These are phyloP conservation scores for Pachyuromys duprasi DNA, from an alignment of 2,797 vertebrate species.

Conservation along the genomic window DNA sequence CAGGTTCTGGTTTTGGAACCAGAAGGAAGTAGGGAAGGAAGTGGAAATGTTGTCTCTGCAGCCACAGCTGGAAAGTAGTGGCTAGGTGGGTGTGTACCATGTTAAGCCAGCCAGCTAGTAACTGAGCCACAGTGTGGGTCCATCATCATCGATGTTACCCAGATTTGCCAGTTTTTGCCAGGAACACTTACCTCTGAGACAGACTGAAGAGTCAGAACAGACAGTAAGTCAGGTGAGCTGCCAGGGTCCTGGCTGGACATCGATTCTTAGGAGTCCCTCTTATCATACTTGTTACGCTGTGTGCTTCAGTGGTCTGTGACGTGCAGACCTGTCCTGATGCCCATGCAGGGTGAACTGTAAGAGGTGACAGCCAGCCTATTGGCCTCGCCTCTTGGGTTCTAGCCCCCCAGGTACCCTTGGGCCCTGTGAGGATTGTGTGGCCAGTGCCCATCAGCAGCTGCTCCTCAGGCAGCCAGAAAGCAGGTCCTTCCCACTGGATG, in stretches of 20 bases:
- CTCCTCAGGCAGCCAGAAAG: neutral
- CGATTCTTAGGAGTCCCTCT: accelerated
- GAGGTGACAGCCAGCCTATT: accelerated
- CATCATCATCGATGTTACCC: neutral
- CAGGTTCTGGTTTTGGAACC: neutral
- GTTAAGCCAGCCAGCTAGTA: neutral
- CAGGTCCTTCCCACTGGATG: neutral
- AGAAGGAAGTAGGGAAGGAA: neutral
- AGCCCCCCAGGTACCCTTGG: neutral
- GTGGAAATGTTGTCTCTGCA: neutral
- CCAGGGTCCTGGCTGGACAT: neutral
- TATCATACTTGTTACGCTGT: accelerated
- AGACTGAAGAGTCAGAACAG: neutral
- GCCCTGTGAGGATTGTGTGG: neutral
- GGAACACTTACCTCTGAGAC: neutral
- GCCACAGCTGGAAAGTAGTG: neutral
- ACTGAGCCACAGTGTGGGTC: neutral
- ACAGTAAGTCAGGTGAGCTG: neutral
- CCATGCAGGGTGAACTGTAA: neutral
- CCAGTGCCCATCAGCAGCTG: accelerated
- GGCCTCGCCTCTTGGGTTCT: neutral
- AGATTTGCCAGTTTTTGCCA: neutral
- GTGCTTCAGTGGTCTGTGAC: neutral
- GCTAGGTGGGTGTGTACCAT: accelerated
- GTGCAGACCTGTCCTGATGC: neutral